These are phyloP conservation scores for Rostratula benghalensis DNA, from an alignment of 2,113 vertebrate species.

Conservation along the genomic window DNA sequence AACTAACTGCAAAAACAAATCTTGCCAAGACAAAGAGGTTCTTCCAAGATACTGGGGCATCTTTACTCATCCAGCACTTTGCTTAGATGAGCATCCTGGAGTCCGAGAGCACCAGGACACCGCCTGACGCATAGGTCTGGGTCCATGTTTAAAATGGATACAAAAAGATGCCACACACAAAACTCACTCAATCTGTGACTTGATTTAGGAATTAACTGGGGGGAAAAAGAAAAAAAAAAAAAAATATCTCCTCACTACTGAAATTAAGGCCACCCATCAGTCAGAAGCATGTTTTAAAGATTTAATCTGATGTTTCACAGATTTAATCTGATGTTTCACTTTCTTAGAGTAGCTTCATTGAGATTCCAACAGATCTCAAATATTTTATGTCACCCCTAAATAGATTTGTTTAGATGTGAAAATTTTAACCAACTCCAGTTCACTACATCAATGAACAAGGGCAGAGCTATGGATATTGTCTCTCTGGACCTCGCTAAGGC, in stretches of 20 bases:
- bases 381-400: not conserved
- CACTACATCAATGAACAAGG: not conserved
- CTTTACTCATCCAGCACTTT: not conserved
- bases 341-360: not conserved
- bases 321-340: not conserved
- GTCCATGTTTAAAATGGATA: not conserved
- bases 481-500: not conserved
- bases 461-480: not conserved
- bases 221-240: not conserved
- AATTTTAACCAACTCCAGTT: not conserved
- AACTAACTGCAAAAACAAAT: not conserved
- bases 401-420: not conserved
- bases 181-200: not conserved
- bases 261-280: not conserved
- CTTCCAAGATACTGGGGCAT: not conserved
- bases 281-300: not conserved
- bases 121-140: rapidly evolving
- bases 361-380: not conserved
- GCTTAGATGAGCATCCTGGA: not conserved
- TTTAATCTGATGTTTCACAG: not conserved
- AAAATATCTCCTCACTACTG: not conserved
- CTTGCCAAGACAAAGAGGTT: not conserved
- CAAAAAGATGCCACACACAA: not conserved
- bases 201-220: not conserved
- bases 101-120: not conserved